Base-by-base conservation (phyloP, 1,140 invertebrate genomes). In the Acromyrmex heyeri region DNA sequence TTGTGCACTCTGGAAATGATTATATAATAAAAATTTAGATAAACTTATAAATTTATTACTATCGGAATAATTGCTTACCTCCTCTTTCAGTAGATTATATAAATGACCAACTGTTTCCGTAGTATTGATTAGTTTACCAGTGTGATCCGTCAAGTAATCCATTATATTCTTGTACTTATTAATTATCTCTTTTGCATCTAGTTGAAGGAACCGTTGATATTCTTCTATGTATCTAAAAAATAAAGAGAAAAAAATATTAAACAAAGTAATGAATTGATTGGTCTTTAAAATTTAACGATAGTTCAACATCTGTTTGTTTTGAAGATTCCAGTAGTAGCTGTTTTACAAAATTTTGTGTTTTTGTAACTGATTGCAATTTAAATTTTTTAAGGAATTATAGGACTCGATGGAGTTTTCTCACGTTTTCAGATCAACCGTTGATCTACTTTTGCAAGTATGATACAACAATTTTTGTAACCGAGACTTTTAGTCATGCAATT, bases 41-140 rank as follows among this genome's bases (percentile, higher is more conserved):
- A 65, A 65, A 21, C n/a, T 44, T 38, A 65, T 18, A 59, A 1
- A 16, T 18, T 21, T 50, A 38, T 55, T 14, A 73, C 1, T 21
- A 10, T 67, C n/a, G 21, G 18, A 62, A 69, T 27, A 50, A 64
- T 65, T 34, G 24, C 67, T 88, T 87, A 94, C 94, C 91, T 94
- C 89, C 75, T 94, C 94, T 27, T 94, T 94, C 30, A 95, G 87
- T 81, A 94, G 91, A 91, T 94, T 94, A 69, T 94, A 95, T 1
- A 95, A 50, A 87, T 93, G 92, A 89, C 89, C 88, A 8, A 94
- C 93, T 6, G 62, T 85, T 0, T 79, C 65, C 10, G 94, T 94
- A 7, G 86, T 82, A 14, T 91, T 82, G 14, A 95, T 87, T 7
- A 44, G 6, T 86, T 94, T 95, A 5, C 94, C 94, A 10, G 91